These are phyloP conservation scores for Callyntrura guangdongensis DNA, from an alignment of 2,888 invertebrate species.

Conservation along the genomic window DNA sequence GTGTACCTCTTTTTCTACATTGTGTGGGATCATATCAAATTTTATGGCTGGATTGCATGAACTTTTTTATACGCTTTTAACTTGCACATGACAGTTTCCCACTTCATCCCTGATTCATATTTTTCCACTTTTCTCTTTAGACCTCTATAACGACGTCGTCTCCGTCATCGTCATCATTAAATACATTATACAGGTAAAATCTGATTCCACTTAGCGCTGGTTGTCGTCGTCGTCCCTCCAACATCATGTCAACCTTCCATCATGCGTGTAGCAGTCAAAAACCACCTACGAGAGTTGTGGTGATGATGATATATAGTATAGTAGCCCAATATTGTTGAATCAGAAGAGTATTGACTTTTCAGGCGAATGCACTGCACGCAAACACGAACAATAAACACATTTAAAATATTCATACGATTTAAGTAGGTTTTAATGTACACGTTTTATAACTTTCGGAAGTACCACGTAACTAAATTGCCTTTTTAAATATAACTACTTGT, in stretches of 20 bases:
- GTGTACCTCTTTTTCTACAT: neutral
- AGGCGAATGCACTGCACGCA: constrained; percentile 20
- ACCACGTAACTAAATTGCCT: neutral
- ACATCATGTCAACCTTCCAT: constrained; percentile 70
- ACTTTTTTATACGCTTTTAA: neutral
- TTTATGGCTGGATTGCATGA: neutral
- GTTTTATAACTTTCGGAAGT: constrained; percentile 50
- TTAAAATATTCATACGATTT: constrained; percentile 4
- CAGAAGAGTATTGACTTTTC: constrained; percentile 37
- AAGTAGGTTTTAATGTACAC: constrained; percentile 33
- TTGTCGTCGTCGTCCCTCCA: constrained; percentile 11
- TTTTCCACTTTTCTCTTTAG: neutral
- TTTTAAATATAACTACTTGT: neutral
- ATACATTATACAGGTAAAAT: constrained; percentile 11
- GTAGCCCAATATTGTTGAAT: constrained; percentile 19
- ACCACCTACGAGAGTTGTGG: constrained; percentile 50
- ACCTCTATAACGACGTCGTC: constrained; percentile 36
- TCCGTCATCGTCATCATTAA: constrained; percentile 6
- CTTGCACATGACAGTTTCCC: constrained; percentile 42
- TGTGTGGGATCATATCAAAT: constrained; percentile 63
- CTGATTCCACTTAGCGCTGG: constrained; percentile 23
- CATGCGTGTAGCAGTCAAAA: constrained; percentile 13
- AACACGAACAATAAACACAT: constrained; percentile 21
- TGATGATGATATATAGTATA: neutral
- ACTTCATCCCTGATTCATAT: neutral